Percentiles rank a stretch among this genome's conserved stretches.
Evolutionary conservation across 2,797 vertebrate species (phyloP).

Genomic region (Ciconia nigra): DNA sequence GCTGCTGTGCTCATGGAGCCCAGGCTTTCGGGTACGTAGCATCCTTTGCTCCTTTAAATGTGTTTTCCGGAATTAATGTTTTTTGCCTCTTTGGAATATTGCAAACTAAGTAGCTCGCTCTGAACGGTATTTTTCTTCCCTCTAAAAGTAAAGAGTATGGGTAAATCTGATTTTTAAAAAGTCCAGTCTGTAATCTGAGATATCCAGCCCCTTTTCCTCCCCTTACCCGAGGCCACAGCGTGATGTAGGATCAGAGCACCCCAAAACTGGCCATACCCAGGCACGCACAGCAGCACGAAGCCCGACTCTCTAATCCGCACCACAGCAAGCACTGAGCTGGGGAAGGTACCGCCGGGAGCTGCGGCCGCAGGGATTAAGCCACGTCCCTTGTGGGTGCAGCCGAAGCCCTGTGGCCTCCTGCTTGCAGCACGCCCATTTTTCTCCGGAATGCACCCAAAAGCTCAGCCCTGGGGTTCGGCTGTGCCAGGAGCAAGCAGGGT

Average conservation of each 20-base stretch:
- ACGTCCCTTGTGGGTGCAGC: not conserved
- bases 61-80: not conserved
- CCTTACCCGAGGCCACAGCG: rapidly evolving
- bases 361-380: not conserved
- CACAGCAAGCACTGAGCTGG: not conserved
- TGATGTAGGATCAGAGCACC: not conserved
- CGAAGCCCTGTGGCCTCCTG: not conserved
- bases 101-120: rapidly evolving
- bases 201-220: not conserved
- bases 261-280: not conserved
- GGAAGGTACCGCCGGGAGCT: not conserved
- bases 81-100: not conserved
- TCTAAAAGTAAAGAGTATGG: not conserved
- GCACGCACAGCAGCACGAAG: not conserved
- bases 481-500: rapidly evolving
- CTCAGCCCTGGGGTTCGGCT: not conserved
- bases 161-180: not conserved
- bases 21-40: rapidly evolving
- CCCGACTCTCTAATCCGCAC: rapidly evolving
- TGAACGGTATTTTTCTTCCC: rapidly evolving
- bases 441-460: not conserved
- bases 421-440: not conserved
- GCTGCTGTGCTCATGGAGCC: not conserved
- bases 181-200: not conserved
- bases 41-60: not conserved